Base-by-base conservation (phyloP, 2,797 vertebrate genomes). In the Micrastur ruficollis region DNA sequence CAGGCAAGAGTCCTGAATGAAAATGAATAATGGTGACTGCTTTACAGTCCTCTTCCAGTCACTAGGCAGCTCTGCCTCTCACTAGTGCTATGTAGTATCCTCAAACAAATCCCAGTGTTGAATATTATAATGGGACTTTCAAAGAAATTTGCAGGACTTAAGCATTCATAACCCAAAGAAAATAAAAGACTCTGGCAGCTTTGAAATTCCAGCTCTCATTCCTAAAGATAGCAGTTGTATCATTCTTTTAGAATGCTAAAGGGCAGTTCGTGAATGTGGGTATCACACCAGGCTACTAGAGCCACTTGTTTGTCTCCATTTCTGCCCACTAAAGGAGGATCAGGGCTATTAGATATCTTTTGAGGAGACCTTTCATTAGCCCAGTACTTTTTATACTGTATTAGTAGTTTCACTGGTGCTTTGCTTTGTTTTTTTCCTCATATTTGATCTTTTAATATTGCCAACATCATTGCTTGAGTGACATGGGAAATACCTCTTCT, bases 91-190 rank as follows among this genome's bases (percentile, higher is more conserved):
- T 13, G 59, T 29, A 26, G 63, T 26, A 53, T 73, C 90, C 85
- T 89, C 92, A 89, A 90, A 83, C 18, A 84, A 92, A 70, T 70
- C n/a, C 55, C 21, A 59, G 23, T 73, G 90, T 50, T 93, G 46
- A 94, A 90, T 94, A 61, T 86, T 86, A 36, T 83, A 89, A 83
- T 74, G 65, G 52, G 23, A 78, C 58, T 94, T 96, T 50, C 56
- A 86, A 95, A 92, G 66, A 79, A 84, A 86, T 89, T 92, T 89
- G 44, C 70, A 52, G 1, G 2, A 95, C 63, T 93, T 89, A 93
- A 86, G 56, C 74, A 76, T 73, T 93, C 42, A 71, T 90, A 93
- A 89, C 29, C 44, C 52, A 85, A 90, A 89, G 67, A 93, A 89
- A 92, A 89, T 56, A 56, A 73, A 81, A 84, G 50, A 58, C n/a